These are phyloP conservation scores for Caenorhabditis zanzibari DNA, from an alignment of 2,888 invertebrate genomes.

Conservation along the genomic window DNA sequence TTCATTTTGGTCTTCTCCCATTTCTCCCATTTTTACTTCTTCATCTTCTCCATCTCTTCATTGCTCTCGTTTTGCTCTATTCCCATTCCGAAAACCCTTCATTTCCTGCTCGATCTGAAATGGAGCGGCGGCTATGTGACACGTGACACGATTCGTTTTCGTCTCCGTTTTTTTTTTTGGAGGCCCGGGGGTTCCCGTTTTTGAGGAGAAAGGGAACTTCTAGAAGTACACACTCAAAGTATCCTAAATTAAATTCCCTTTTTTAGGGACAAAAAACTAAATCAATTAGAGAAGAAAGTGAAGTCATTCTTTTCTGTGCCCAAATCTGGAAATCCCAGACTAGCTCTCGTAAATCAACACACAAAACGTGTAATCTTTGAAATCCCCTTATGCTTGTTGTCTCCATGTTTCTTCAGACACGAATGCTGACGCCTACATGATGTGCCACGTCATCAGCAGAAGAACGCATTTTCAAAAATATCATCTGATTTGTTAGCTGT, in stretches of 20 bases:
- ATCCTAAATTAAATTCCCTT: not conserved
- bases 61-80: slow-evolving; percentile 19
- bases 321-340: not conserved
- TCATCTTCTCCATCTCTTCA: slow-evolving; percentile 14
- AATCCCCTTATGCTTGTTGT: not conserved
- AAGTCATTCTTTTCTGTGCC: not conserved
- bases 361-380: no score
- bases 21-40: no score
- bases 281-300: not conserved
- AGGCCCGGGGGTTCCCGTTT: not conserved
- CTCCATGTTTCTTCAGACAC: not conserved
- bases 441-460: slow-evolving; percentile 8
- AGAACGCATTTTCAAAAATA: not conserved
- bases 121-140: slow-evolving; percentile 10
- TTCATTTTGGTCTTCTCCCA: no score
- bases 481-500: not conserved
- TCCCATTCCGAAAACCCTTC: slow-evolving; percentile 23
- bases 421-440: not conserved
- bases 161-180: slow-evolving; percentile 2
- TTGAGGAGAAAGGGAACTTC: not conserved
- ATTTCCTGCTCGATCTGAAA: slow-evolving; percentile 51
- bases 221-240: not conserved
- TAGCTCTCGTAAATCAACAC: no score
- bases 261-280: slow-evolving; percentile 7
- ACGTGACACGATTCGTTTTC: slow-evolving; percentile 43